Percentiles rank a stretch among this genome's conserved stretches.
These are phyloP conservation scores for Drosophila nr. perissopoda DNA, from an alignment of 2,888 invertebrate genomes.

Conservation along the genomic window DNA sequence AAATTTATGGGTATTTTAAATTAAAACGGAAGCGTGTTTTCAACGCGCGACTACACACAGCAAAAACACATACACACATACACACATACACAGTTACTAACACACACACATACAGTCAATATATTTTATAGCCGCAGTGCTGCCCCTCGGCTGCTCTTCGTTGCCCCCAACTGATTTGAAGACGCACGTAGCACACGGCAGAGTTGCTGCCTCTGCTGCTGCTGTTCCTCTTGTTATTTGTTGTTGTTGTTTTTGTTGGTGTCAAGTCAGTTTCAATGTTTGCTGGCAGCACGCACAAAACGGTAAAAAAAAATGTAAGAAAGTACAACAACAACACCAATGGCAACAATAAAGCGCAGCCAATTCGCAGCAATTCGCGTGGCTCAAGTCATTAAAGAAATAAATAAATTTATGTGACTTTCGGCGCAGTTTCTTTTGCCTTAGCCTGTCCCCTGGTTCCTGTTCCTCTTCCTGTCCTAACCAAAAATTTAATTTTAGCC, in stretches of 20 bases:
- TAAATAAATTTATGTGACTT: conserved; percentile 83
- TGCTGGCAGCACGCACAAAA: conserved; percentile 59
- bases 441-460: conserved; percentile 22
- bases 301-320: conserved; percentile 22
- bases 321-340: conserved; percentile 25
- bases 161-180: conserved; percentile 38
- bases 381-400: conserved; percentile 82
- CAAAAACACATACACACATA: conserved; percentile 17
- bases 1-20: conserved; percentile 85
- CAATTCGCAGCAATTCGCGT: conserved; percentile 73
- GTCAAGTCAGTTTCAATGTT: conserved; percentile 79
- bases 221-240: neutral
- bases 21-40: conserved; percentile 84
- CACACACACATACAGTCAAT: conserved; percentile 66
- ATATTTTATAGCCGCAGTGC: conserved; percentile 71
- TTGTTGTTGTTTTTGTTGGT: conserved; percentile 52
- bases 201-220: conserved; percentile 27
- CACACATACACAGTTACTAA: conserved; percentile 8
- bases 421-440: conserved; percentile 59
- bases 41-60: conserved; percentile 68
- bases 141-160: conserved; percentile 22
- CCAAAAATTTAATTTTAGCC: conserved; percentile 64
- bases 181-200: conserved; percentile 75
- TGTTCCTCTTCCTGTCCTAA: conserved; percentile 6
- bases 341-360: conserved; percentile 42